A percentile compares a stretch with the other conserved stretches of the same genome.
Conservation (phyloP, 2,797 vertebrate genomes). For the Dicrostonyx torquatus region DNA sequence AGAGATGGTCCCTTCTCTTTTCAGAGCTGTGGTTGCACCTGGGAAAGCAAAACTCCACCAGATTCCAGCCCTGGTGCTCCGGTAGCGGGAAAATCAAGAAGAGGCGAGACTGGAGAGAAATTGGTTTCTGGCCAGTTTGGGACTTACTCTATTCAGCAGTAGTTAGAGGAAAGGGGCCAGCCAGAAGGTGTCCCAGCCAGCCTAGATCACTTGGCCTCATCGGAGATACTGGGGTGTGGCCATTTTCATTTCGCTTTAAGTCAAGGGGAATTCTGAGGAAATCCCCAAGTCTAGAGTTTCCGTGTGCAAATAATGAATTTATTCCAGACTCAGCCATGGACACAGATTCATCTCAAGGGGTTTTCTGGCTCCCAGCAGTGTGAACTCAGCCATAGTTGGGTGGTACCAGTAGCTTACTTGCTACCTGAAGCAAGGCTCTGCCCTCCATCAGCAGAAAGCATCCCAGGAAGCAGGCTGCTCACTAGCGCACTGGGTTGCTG, state of each 20-base stretch:
- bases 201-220: neutral
- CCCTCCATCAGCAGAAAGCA: no score
- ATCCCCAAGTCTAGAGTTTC: neutral
- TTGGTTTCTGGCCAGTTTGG: neutral
- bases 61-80: neutral
- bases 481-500: rapidly evolving
- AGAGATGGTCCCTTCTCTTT: neutral
- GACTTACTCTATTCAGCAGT: neutral
- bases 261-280: conserved; percentile 27
- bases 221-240: neutral
- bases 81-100: neutral
- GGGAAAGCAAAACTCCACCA: neutral
- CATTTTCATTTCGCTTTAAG: conserved; percentile 18
- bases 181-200: conserved; percentile 27
- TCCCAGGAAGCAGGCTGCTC: neutral
- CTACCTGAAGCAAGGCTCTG: neutral
- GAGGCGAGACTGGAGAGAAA: conserved; percentile 22
- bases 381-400: neutral
- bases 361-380: neutral
- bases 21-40: neutral
- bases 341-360: neutral
- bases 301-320: neutral
- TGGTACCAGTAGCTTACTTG: neutral
- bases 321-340: neutral
- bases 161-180: neutral